Percentiles rank a stretch among this genome's conserved stretches.
Conservation (phyloP, 1,140 invertebrate genomes). For the Ips nitidus region DNA sequence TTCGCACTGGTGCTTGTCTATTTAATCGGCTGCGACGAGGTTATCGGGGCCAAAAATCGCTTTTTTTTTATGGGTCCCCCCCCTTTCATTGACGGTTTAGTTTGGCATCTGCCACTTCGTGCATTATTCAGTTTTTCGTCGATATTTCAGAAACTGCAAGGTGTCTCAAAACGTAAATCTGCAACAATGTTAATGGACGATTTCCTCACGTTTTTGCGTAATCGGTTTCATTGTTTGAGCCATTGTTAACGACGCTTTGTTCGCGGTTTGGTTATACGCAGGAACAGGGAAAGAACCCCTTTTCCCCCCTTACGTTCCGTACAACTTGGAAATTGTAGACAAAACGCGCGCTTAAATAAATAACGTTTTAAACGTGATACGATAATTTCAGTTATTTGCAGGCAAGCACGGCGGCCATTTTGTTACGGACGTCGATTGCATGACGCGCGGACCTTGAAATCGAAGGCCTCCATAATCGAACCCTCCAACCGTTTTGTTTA, state of each 20-base stretch:
- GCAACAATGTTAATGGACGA: no score
- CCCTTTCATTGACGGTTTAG: no score
- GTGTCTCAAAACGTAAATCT: background rate
- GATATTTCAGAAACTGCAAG: conserved; percentile 28
- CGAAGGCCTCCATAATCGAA: conserved; percentile 21
- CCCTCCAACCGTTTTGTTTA: conserved; percentile 8
- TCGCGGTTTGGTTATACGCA: no score
- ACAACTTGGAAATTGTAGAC: conserved; percentile 42
- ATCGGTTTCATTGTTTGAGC: no score
- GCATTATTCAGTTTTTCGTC: conserved; percentile 15
- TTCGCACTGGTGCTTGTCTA: background rate
- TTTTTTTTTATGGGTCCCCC: no score
- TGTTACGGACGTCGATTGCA: conserved; percentile 42
- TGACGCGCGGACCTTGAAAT: conserved; percentile 43
- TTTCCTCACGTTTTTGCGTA: no score
- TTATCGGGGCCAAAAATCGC: no score
- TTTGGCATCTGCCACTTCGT: conserved; percentile 7
- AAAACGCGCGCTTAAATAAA: conserved; percentile 41
- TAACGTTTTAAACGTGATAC: conserved; percentile 48
- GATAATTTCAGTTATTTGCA: conserved; percentile 49
- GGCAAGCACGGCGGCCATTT: conserved; percentile 46
- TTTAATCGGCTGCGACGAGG: no score
- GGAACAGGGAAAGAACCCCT: no score
- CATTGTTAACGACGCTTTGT: no score
- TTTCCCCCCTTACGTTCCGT: background rate